Base-by-base conservation (phyloP, 2,888 invertebrate species). In the Cryptus viduatorius region DNA sequence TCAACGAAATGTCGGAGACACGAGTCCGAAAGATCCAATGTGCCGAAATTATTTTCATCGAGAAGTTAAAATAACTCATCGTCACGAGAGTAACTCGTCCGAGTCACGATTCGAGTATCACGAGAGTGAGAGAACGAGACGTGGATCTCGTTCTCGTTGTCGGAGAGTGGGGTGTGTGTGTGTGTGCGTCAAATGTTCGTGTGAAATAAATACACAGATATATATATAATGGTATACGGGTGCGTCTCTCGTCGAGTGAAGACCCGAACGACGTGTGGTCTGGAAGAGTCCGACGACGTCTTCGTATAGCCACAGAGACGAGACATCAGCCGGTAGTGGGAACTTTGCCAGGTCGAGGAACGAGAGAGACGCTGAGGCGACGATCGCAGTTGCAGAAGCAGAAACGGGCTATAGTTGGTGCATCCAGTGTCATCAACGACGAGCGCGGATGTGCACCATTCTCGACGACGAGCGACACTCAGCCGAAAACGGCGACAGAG, bases 1-100 rank as follows among this genome's bases (percentile, higher is more conserved):
- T 48, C 50, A 7, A 8, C 61, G 50, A 61, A 31, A 42, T 4
- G 14, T 29, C 61, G 71, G 16, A 64, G 75, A 59, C 67, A 46
- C 67, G 29, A 59, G 12, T 46, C 19, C 46, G 44, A 46, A 14
- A 46, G 46, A 37, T 37, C 79, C 79, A 79, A 79, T 72, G 79
- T 56, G 80, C 73, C 50, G 75, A 83, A 83, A 83, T 83, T 83
- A 83, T 83, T 83, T 83, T 71, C 64, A 83, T 83, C 83, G 65
- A 31, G 53, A 72, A 56, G 59, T 64, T 83, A 83, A 83, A 83
- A 83, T 83, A 80, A 83, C 80, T 83, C 83, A 75, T 75, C 83
- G 83, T 80, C 80, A 71, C 79, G 72, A 72, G 79, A 69, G 69
- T 75, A 48, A 75, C 19, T 24, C 80, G 83, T 53, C 76, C 83